Conservation (phyloP, 2,888 invertebrate genomes). For the Neoitamus cyanurus region DNA sequence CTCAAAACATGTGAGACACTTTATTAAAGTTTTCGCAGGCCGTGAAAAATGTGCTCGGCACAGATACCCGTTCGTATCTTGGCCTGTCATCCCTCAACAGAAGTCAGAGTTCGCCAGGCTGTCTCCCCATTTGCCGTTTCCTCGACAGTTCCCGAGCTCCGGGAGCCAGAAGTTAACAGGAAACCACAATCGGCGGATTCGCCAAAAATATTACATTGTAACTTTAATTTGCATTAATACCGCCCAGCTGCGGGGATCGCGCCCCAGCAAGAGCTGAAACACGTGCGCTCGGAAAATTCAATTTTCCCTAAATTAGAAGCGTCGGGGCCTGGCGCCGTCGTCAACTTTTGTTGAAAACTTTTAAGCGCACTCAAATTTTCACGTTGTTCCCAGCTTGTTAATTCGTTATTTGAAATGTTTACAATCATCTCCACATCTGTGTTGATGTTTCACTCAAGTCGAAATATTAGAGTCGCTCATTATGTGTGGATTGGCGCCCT, state of each 20-base stretch:
- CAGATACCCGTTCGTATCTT: neutral
- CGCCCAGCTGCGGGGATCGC: neutral
- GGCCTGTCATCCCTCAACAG: neutral
- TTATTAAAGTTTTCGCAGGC: neutral
- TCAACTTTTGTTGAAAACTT: neutral
- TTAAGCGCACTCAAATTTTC: neutral
- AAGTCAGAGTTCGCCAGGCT: neutral
- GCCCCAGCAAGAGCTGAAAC: neutral
- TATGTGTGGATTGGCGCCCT: neutral
- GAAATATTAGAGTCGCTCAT: neutral
- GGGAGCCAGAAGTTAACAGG: neutral
- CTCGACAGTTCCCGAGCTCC: neutral
- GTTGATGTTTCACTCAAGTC: slow-evolving; percentile 3
- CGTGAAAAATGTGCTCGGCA: neutral
- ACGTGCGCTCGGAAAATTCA: neutral
- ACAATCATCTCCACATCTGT: slow-evolving; percentile 23
- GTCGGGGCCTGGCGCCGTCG: neutral
- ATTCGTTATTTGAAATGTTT: neutral
- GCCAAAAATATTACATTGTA: neutral
- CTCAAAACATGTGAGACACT: slow-evolving; percentile 5
- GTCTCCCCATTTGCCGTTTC: neutral
- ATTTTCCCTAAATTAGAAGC: neutral
- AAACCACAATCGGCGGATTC: neutral
- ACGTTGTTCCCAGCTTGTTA: neutral
- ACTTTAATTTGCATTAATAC: slow-evolving; percentile 1